These are phyloP conservation scores for Ceyx erithaca DNA, from an alignment of 2,797 vertebrate genomes.

Conservation along the genomic window DNA sequence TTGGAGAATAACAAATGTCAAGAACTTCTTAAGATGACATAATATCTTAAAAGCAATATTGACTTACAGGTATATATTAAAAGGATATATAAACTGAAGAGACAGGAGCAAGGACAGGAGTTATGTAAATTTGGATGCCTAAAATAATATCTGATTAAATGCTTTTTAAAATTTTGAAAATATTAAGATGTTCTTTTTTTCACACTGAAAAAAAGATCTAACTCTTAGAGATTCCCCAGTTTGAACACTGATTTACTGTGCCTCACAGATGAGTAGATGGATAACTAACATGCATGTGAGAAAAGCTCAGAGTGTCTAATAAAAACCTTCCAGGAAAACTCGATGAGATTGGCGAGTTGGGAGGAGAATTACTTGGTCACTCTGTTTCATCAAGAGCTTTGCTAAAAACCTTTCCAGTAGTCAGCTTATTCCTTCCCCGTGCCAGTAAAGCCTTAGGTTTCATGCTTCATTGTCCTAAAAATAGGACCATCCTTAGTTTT, in stretches of 20 bases:
- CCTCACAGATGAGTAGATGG: neutral
- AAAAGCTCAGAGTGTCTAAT: neutral
- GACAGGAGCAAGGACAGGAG: neutral
- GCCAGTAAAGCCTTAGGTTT: conserved; percentile 5
- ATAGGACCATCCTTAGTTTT: conserved; percentile 26
- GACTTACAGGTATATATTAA: neutral
- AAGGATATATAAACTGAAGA: neutral
- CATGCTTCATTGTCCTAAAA: conserved; percentile 39
- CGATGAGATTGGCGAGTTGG: neutral
- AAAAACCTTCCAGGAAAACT: neutral
- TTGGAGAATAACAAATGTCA: neutral
- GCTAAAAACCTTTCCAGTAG: neutral
- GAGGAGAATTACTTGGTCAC: neutral
- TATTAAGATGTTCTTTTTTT: neutral
- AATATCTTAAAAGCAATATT: conserved; percentile 8
- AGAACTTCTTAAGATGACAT: neutral
- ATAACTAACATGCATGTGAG: neutral
- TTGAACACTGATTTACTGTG: neutral
- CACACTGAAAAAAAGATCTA: neutral
- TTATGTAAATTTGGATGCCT: neutral
- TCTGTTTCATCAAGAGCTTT: neutral
- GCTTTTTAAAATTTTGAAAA: neutral
- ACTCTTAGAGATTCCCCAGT: neutral
- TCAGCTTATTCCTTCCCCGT: neutral
- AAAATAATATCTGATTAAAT: neutral